Conservation (phyloP, 2,888 invertebrate genomes). For the Cephus pygmeus region DNA sequence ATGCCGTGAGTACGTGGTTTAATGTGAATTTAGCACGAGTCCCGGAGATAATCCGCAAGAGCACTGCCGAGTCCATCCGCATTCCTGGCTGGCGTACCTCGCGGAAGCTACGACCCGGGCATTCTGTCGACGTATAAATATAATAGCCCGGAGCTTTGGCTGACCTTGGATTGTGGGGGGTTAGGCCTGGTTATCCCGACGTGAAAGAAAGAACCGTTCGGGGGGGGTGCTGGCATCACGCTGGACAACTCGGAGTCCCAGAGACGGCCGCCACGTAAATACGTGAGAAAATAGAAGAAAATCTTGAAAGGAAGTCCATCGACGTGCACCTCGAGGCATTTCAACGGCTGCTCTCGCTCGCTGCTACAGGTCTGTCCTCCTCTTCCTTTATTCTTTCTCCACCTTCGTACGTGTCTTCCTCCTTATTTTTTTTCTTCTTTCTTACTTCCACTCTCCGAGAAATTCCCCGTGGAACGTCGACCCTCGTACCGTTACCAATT, state of each 20-base stretch:
- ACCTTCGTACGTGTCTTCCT: constrained; percentile 12
- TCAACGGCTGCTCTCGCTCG: neutral
- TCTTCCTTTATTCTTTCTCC: constrained; percentile 14
- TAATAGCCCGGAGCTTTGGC: neutral
- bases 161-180: neutral
- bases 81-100: constrained; percentile 1
- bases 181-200: neutral
- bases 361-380: neutral
- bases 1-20: constrained; percentile 26
- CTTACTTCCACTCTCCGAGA: constrained; percentile 1
- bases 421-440: neutral
- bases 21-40: constrained; percentile 26
- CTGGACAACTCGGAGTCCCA: neutral
- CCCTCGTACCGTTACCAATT: constrained; percentile 40
- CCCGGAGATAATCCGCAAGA: neutral
- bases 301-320: neutral
- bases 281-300: neutral
- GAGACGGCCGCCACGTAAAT: neutral
- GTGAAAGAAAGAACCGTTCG: neutral
- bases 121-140: neutral
- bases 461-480: constrained; percentile 5
- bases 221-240: neutral
- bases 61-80: constrained; percentile 2
- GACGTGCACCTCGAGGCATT: neutral
- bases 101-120: neutral